These are phyloP conservation scores for Silurus lanzhouensis DNA, from an alignment of 2,797 vertebrate species.

Conservation along the genomic window DNA sequence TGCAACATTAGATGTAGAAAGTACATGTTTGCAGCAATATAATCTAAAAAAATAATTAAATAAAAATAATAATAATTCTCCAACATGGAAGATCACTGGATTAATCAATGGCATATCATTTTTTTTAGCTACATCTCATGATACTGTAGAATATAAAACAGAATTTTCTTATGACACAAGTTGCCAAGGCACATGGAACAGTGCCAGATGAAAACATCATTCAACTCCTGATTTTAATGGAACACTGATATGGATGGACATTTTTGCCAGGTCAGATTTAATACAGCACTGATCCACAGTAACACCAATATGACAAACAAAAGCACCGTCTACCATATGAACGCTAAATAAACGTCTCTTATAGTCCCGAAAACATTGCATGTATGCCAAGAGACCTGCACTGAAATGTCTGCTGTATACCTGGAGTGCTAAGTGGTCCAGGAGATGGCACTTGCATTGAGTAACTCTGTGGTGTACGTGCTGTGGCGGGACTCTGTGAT, in stretches of 20 bases:
- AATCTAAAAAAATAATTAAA: background rate
- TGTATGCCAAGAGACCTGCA: background rate
- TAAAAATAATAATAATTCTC: background rate
- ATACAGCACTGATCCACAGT: too few species aligned
- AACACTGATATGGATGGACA: background rate
- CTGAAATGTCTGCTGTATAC: slow-evolving; percentile 61
- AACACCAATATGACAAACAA: background rate
- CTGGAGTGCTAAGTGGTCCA: slow-evolving; percentile 92
- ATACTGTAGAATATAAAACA: background rate
- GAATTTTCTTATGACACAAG: background rate
- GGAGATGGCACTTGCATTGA: slow-evolving; percentile 85
- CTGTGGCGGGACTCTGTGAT: slow-evolving; percentile 89
- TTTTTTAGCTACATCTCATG: background rate
- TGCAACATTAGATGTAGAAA: too few species aligned
- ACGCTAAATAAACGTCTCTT: too few species aligned
- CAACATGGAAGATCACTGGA: background rate
- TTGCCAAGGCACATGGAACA: background rate
- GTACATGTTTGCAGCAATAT: background rate
- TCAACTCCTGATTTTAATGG: background rate
- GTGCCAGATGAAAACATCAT: background rate
- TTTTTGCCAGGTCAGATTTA: too few species aligned
- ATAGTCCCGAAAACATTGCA: background rate
- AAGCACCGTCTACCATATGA: background rate
- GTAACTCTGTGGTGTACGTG: slow-evolving; percentile 92
- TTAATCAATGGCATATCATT: background rate